phyloP scores from a whole-genome alignment of 2,888 invertebrate genomes.

The Masnerella sp. region DNA sequence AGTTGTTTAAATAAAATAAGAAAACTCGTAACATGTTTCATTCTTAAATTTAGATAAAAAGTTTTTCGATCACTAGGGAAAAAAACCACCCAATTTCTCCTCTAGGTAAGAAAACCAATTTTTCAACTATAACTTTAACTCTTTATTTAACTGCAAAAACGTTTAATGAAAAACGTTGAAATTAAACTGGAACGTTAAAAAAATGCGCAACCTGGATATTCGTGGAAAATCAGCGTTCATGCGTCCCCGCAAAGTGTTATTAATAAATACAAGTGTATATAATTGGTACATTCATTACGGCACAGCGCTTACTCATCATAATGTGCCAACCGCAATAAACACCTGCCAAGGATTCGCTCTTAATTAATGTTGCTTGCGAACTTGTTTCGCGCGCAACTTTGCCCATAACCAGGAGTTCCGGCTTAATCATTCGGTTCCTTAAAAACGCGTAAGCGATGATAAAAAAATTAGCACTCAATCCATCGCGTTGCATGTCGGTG shows the following conservation, averaged over 20 bases:
- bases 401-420: conserved; percentile 2
- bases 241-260: no score
- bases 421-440: conserved; percentile 40
- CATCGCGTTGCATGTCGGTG: conserved; percentile 36
- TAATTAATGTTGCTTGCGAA: conserved; percentile 24
- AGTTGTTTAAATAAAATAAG: no score
- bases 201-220: not conserved
- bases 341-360: conserved; percentile 24
- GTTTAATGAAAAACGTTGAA: no score
- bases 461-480: conserved; percentile 25
- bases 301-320: conserved; percentile 8
- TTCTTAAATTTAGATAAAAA: no score
- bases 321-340: conserved; percentile 34
- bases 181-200: no score
- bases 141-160: no score
- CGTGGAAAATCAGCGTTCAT: not conserved
- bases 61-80: no score
- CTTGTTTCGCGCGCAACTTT: conserved; percentile 16
- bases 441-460: conserved; percentile 30
- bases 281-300: conserved; percentile 18
- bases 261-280: no score
- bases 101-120: no score
- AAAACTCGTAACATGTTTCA: no score
- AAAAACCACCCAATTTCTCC: no score
- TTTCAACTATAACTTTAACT: no score